phyloP scores from a whole-genome alignment of 2,797 vertebrate species.

The Alexandromys oeconomus region DNA sequence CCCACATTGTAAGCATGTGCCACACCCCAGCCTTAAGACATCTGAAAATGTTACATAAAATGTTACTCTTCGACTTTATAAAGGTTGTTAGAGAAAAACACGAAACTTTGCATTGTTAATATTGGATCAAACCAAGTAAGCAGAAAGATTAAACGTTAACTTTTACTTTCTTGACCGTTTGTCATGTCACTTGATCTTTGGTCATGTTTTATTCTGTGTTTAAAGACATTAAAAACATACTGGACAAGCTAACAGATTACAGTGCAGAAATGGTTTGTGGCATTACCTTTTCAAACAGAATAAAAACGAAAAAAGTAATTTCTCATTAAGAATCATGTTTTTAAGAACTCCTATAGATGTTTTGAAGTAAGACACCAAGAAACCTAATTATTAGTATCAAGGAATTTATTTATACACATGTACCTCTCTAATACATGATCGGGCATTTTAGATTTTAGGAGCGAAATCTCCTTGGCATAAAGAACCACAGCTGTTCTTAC shows the following conservation, averaged over 20 bases:
- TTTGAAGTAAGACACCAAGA: not conserved
- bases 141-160: constrained; percentile 73
- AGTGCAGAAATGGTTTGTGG: constrained; percentile 31
- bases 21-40: not conserved
- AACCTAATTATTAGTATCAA: not conserved
- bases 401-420: not conserved
- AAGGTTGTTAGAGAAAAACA: constrained; percentile 61
- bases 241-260: constrained; percentile 24
- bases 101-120: constrained; percentile 49
- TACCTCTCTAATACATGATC: not conserved
- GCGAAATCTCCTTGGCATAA: not conserved
- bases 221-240: constrained; percentile 45
- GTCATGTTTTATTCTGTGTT: constrained; percentile 52
- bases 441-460: not conserved
- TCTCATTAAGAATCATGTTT: constrained; percentile 13
- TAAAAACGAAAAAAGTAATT: not conserved
- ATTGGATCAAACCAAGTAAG: constrained; percentile 41
- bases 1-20: not conserved
- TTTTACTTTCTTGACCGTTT: constrained; percentile 45
- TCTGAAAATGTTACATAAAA: constrained; percentile 59
- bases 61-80: constrained; percentile 65
- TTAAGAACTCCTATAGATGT: not conserved
- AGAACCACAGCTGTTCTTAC: not conserved
- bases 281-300: constrained; percentile 41
- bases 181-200: constrained; percentile 46